Evolutionary conservation across 2,797 vertebrate species (phyloP).

Genomic region (Melanotaenia pygmaea): DNA sequence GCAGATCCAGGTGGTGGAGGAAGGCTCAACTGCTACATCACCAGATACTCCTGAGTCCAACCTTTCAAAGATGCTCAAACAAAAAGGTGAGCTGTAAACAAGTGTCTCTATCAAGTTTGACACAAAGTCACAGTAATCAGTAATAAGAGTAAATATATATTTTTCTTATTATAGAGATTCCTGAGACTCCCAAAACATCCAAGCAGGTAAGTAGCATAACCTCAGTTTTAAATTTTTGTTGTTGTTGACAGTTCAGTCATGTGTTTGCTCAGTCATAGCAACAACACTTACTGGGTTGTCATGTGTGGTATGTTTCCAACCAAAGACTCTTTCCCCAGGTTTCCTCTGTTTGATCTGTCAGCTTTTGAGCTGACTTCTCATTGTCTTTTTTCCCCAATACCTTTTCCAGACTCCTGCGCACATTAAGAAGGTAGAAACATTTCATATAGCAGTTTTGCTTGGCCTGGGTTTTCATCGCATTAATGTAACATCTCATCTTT

Average conservation of each 20-base stretch:
- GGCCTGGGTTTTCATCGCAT: constrained; percentile 33
- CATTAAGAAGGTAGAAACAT: constrained; percentile 76
- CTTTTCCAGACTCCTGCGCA: constrained; percentile 63
- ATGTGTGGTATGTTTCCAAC: neutral
- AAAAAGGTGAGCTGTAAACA: constrained; percentile 83
- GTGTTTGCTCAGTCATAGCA: neutral
- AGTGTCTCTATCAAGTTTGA: neutral
- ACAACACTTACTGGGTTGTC: neutral
- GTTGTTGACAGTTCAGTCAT: neutral
- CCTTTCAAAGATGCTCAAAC: constrained; percentile 83
- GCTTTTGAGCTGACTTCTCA: constrained; percentile 27
- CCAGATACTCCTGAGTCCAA: constrained; percentile 91
- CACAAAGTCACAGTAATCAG: neutral
- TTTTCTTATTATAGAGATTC: constrained; percentile 81
- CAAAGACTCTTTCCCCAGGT: neutral
- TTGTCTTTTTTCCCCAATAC: constrained; percentile 43
- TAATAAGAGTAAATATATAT: neutral
- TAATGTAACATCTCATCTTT: constrained; percentile 35
- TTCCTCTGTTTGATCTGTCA: constrained; percentile 9
- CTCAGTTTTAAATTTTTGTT: neutral
- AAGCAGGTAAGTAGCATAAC: constrained; percentile 85
- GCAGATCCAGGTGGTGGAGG: constrained; percentile 96
- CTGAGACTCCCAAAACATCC: constrained; percentile 87
- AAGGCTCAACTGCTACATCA: constrained; percentile 90
- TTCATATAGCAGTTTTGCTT: constrained; percentile 41